A percentile compares a stretch with the other conserved stretches of the same genome.
These are phyloP conservation scores for Rhinolophus sinicus DNA, from an alignment of 2,113 vertebrate genomes.

Conservation along the genomic window DNA sequence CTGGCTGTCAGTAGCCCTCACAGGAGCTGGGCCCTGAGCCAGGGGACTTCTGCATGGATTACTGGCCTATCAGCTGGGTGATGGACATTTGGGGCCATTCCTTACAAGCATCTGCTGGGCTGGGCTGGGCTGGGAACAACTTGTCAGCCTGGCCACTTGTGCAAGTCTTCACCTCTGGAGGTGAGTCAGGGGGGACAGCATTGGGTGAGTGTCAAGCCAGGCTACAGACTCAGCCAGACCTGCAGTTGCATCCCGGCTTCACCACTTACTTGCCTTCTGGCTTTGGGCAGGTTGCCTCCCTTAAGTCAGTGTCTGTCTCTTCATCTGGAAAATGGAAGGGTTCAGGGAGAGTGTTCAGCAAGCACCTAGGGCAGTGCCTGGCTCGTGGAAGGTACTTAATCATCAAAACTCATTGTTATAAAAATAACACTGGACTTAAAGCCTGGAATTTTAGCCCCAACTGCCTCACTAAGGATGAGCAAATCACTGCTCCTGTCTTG, in stretches of 20 bases:
- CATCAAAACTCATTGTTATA: neutral
- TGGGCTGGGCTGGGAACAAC: neutral
- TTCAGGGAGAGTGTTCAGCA: neutral
- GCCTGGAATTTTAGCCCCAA: neutral
- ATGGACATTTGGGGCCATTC: constrained; percentile 12
- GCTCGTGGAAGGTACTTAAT: neutral
- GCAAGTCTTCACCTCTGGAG: constrained; percentile 21
- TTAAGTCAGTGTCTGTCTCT: neutral
- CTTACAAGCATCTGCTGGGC: neutral
- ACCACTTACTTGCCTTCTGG: neutral
- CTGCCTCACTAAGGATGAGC: neutral
- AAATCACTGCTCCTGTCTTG: neutral
- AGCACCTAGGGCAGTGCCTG: neutral
- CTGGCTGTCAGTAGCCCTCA: constrained; percentile 3
- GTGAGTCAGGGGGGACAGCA: neutral
- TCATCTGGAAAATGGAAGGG: neutral
- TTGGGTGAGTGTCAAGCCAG: neutral
- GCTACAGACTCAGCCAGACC: neutral
- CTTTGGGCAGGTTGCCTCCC: neutral
- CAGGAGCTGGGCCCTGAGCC: neutral
- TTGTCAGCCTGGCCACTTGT: constrained; percentile 18
- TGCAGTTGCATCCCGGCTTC: neutral
- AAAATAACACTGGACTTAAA: constrained; percentile 16
- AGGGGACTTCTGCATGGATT: constrained; percentile 49
- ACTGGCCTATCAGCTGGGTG: neutral